A percentile compares a stretch with the other conserved stretches of the same genome.
phyloP scores from a whole-genome alignment of 1,140 invertebrate genomes.

The Drosophila sp. region DNA sequence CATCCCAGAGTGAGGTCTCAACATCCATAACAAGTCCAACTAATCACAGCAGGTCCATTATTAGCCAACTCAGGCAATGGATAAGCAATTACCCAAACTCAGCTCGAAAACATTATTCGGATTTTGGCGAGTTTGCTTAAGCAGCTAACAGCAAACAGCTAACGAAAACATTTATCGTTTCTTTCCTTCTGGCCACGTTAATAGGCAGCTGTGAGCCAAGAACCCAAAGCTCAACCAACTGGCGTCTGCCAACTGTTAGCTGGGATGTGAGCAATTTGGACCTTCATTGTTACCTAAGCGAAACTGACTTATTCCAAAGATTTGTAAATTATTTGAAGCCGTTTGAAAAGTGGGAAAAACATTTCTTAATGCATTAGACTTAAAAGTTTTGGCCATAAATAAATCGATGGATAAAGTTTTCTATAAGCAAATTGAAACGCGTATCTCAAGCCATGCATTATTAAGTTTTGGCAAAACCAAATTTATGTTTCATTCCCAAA shows the following conservation, averaged over 20 bases:
- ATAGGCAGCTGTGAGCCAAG: conserved; percentile 46
- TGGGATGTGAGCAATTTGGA: conserved; percentile 57
- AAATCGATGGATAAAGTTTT: conserved; percentile 40
- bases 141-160: conserved; percentile 44
- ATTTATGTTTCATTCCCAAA: conserved; percentile 53
- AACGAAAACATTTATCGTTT: conserved; percentile 50
- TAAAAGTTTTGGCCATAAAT: conserved; percentile 54
- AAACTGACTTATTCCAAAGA: conserved; percentile 12
- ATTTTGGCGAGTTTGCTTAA: conserved; percentile 15
- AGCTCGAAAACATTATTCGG: conserved; percentile 9
- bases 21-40: conserved; percentile 48
- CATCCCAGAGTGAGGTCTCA: not conserved
- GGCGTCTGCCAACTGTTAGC: conserved; percentile 40
- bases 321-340: conserved; percentile 20
- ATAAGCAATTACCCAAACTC: conserved; percentile 33
- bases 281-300: conserved; percentile 10
- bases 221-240: conserved; percentile 32
- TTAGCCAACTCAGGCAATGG: conserved; percentile 37
- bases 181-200: conserved; percentile 63
- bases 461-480: conserved; percentile 36
- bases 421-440: conserved; percentile 7
- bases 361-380: conserved; percentile 9
- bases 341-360: conserved; percentile 13
- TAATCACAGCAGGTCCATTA: conserved; percentile 60
- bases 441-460: conserved; percentile 31